Percentiles rank a stretch among this genome's conserved stretches.
Conservation (phyloP, 2,888 invertebrate species). For the Mimachlamys varia region DNA sequence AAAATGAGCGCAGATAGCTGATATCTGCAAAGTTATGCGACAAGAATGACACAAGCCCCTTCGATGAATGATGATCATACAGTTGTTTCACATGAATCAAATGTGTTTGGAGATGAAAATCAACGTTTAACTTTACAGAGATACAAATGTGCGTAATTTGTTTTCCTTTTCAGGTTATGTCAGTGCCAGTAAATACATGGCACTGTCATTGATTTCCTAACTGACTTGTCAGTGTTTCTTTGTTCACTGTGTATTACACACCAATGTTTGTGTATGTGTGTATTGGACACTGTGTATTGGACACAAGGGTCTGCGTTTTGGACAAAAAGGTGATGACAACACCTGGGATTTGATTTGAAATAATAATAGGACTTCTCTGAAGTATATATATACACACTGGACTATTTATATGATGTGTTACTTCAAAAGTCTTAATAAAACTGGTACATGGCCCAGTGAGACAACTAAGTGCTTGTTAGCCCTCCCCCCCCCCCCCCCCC, state of each 20-base stretch:
- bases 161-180: neutral
- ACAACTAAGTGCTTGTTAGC: no score
- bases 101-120: neutral
- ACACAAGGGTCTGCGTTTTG: neutral
- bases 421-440: no score
- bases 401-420: no score
- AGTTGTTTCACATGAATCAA: neutral
- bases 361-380: neutral
- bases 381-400: no score
- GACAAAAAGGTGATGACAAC: neutral
- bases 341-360: neutral
- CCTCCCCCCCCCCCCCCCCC: no score
- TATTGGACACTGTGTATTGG: neutral
- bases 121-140: neutral
- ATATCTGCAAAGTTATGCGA: constrained; percentile 24
- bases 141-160: neutral
- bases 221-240: neutral
- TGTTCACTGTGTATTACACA: neutral
- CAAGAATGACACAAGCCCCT: neutral
- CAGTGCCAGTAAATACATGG: neutral
- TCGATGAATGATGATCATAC: constrained; percentile 14
- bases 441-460: no score
- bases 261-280: neutral
- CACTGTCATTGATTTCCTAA: neutral
- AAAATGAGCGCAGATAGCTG: neutral